Percentiles rank a stretch among this genome's conserved stretches.
Evolutionary conservation across 2,888 invertebrate species (phyloP).

Genomic region (Julus scanicus): DNA sequence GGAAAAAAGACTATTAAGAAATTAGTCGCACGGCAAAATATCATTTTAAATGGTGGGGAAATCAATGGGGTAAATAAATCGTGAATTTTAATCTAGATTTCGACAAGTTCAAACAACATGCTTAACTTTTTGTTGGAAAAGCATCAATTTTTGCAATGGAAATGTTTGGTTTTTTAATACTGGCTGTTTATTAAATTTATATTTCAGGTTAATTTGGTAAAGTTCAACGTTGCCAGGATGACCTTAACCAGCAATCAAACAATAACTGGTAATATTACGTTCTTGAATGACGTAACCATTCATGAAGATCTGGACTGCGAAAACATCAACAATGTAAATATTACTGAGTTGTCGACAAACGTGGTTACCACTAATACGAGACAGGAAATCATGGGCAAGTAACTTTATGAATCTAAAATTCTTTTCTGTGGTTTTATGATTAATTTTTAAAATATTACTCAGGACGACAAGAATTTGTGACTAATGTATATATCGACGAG

Average conservation of each 20-base stretch:
- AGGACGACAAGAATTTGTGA: slow-evolving; percentile 28
- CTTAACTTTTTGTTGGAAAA: no score
- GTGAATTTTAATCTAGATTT: no score
- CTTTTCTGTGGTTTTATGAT: neutral
- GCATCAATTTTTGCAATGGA: no score
- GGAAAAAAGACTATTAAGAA: slow-evolving; percentile 46
- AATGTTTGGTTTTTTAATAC: no score
- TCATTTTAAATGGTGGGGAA: neutral
- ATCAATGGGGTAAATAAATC: slow-evolving; percentile 25
- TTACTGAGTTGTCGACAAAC: neutral
- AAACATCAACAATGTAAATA: slow-evolving; percentile 31
- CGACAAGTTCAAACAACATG: no score
- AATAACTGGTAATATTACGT: slow-evolving; percentile 38
- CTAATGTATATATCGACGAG: neutral
- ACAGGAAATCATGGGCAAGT: slow-evolving; percentile 34
- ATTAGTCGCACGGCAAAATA: neutral
- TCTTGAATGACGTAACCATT: slow-evolving; percentile 16
- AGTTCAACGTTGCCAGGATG: neutral
- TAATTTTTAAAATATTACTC: neutral
- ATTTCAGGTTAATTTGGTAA: neutral
- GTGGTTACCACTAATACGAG: slow-evolving; percentile 30
- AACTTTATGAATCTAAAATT: neutral
- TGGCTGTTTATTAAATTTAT: neutral
- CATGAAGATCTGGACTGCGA: neutral
- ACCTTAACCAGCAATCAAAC: slow-evolving; percentile 34